Conservation (phyloP, 1,140 invertebrate genomes). For the Chlorops oryzae region DNA sequence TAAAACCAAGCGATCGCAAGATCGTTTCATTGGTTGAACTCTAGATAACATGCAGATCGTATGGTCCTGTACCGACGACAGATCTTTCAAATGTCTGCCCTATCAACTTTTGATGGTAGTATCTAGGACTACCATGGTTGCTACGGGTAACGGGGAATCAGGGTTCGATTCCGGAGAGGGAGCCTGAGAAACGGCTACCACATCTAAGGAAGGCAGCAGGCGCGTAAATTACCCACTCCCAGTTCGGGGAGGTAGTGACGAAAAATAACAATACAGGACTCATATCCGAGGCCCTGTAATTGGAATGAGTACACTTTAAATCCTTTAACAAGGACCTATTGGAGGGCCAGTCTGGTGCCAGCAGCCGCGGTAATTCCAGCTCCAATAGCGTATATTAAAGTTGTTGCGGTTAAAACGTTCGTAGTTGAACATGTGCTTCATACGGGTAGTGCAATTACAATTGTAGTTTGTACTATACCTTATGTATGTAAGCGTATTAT, state of each 20-base stretch:
- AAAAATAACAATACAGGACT: slow-evolving; percentile 82
- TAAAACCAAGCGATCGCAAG: slow-evolving; percentile 56
- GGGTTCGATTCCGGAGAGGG: slow-evolving; percentile 66
- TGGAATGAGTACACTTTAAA: slow-evolving; percentile 88
- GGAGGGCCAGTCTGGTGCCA: slow-evolving; percentile 89
- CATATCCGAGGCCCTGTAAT: too few relatives aligned
- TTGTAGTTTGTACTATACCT: slow-evolving; percentile 22
- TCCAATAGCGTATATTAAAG: slow-evolving; percentile 58
- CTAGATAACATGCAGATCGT: slow-evolving; percentile 73
- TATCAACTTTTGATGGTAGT: slow-evolving; percentile 81
- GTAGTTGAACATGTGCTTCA: slow-evolving; percentile 51
- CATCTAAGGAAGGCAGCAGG: slow-evolving; percentile 89
- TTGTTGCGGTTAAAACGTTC: slow-evolving; percentile 67
- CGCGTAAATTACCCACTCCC: slow-evolving; percentile 52
- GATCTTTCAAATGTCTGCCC: slow-evolving; percentile 82
- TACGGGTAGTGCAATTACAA: slow-evolving; percentile 20
- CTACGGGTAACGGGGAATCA: slow-evolving; percentile 72
- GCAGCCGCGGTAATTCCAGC: slow-evolving; percentile 55
- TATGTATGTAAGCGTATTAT: slow-evolving; percentile 25
- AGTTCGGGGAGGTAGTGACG: slow-evolving; percentile 61
- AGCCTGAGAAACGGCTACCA: slow-evolving; percentile 88
- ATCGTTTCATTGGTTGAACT: too few relatives aligned
- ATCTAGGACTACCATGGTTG: slow-evolving; percentile 71
- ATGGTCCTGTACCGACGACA: slow-evolving; percentile 66
- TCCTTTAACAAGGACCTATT: slow-evolving; percentile 80